Evolutionary conservation across 2,113 vertebrate species (phyloP).

Genomic region (Gasterosteus aculeatus): DNA sequence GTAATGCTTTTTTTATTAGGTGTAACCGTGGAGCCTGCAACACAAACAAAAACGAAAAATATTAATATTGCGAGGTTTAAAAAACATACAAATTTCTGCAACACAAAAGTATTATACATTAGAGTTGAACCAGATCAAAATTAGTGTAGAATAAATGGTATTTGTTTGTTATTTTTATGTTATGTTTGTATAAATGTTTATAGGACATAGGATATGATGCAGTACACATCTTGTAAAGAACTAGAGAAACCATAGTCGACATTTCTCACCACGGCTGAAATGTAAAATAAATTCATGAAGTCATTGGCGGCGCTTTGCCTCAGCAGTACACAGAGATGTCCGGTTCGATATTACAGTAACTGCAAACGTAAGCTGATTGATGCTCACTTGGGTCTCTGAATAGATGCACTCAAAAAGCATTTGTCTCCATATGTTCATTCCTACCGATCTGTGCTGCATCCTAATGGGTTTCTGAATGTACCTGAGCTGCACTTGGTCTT

Average conservation of each 20-base stretch:
- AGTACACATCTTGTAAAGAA: not conserved
- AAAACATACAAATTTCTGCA: not conserved
- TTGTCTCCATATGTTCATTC: slow-evolving; percentile 1
- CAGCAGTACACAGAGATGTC: not conserved
- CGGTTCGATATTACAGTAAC: slow-evolving; percentile 1
- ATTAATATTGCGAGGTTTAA: not conserved
- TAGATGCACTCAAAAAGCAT: slow-evolving; percentile 7
- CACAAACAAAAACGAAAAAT: not conserved
- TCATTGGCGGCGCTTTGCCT: not conserved
- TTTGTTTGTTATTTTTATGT: no score
- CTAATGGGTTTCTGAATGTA: slow-evolving; percentile 51
- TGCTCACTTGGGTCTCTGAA: slow-evolving; percentile 2
- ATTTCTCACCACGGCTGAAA: not conserved
- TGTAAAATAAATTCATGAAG: not conserved
- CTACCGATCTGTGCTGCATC: not conserved
- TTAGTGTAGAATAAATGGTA: not conserved
- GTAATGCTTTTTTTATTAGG: no score
- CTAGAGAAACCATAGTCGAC: not conserved
- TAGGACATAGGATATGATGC: not conserved
- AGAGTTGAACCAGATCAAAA: not conserved
- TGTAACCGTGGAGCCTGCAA: slow-evolving; percentile 84
- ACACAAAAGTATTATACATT: no score
- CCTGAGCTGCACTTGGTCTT: slow-evolving; percentile 91
- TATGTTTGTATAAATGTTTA: not conserved
- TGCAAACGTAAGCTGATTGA: slow-evolving; percentile 11